Evolutionary conservation across 2,113 vertebrate genomes (phyloP).

Genomic region (Mandrillus leucophaeus): DNA sequence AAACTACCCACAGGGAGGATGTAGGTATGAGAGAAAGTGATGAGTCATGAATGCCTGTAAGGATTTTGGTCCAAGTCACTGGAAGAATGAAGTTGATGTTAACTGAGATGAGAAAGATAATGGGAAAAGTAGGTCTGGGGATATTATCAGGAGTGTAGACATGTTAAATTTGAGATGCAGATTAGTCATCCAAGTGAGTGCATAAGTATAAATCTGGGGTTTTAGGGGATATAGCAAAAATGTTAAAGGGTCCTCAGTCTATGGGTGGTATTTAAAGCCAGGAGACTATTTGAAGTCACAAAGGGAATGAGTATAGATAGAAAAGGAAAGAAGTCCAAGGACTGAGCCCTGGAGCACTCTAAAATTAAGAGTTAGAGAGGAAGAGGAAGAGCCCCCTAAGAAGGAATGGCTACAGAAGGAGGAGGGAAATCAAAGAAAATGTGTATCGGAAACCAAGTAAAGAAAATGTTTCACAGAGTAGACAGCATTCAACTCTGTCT

Average conservation of each 20-base stretch:
- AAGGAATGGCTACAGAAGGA: neutral
- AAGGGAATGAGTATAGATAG: neutral
- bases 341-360: neutral
- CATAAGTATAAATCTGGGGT: neutral
- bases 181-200: constrained; percentile 2
- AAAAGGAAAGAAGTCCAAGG: neutral
- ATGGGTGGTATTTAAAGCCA: neutral
- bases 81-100: neutral
- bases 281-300: neutral
- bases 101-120: neutral
- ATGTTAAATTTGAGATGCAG: neutral
- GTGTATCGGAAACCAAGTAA: neutral
- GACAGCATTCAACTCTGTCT: neutral
- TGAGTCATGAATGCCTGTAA: neutral
- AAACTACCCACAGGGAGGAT: neutral
- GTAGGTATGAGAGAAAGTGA: neutral
- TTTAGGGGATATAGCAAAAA: neutral
- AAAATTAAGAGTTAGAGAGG: neutral
- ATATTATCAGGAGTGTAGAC: neutral
- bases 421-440: neutral
- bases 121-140: neutral
- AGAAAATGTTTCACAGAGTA: neutral
- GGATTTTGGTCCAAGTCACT: neutral
- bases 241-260: neutral
- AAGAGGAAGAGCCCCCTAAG: neutral